Base-by-base conservation (phyloP, 1,140 invertebrate genomes). In the Pachyrhynchus sulphureomaculatus region DNA sequence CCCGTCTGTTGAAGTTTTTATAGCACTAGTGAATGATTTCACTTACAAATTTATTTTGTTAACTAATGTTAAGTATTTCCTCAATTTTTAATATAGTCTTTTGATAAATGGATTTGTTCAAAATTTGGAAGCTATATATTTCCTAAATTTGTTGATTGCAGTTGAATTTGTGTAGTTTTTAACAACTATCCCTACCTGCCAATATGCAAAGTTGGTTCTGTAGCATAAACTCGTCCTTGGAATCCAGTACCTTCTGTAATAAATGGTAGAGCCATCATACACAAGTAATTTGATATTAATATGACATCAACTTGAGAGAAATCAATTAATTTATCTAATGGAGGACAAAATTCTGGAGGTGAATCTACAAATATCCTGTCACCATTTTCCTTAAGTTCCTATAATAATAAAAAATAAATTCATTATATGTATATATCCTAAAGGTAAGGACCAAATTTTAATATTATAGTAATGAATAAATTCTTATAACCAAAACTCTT, bases 201-300 rank as follows among this genome's bases (percentile, higher is more conserved):
- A 71, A 99, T 94, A 76, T 98, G 95, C 61, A 98, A 75, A 0
- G 96, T 98, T 4, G 97, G 97, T 77, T 99, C 96, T 9, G 97
- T 99, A 23, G 93, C 93, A 80, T 96, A 98, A 39, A 99, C 90
- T 56, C 88, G 85, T 9, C 97, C 97, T 76, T 92, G 88, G 76
- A 99, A 99, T 1, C 92, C 93, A 0, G 93, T 95, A 33, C 90
- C 88, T 79, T 98, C 93, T 0, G 95, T 98, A 61, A 99, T 91
- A 76, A 91, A 99, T 0, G 97, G 97, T 61, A 99, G 78, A 2
- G 95, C 96, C 68, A 99, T 79, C 89, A 99, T 97, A 66, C 91
- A 95, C 0, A 90, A 88, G 75, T 96, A 96, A 80, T 98, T 99
- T 12, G 96, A 99, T 69, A 99, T 91, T n/a, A 99, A 80, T 68